Conservation (phyloP, 2,888 invertebrate genomes). For the Microctonus brassicae region DNA sequence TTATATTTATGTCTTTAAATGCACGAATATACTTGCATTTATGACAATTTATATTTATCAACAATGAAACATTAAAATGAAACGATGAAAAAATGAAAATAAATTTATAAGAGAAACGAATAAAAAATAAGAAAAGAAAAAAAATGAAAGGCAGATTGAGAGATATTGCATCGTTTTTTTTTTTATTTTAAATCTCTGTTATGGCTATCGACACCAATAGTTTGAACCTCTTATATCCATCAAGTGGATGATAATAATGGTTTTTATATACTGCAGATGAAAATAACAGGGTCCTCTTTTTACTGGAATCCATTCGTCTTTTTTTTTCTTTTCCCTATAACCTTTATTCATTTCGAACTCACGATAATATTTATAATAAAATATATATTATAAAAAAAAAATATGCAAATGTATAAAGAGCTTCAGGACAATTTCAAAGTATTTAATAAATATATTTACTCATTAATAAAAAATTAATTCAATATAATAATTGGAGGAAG, state of each 20-base stretch:
- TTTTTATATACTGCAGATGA: conserved; percentile 15
- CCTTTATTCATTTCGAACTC: not conserved
- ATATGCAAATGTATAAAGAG: too few species aligned
- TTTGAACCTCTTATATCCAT: not conserved
- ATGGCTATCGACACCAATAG: conserved; percentile 28
- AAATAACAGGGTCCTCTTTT: conserved; percentile 26
- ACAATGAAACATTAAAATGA: not conserved
- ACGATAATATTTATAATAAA: not conserved
- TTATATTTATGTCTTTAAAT: not conserved
- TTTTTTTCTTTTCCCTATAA: too few species aligned
- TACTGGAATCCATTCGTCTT: conserved; percentile 2
- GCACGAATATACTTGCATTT: not conserved
- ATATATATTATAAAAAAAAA: too few species aligned
- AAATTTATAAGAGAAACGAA: not conserved
- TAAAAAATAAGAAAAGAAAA: conserved; percentile 15
- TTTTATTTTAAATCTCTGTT: too few species aligned
- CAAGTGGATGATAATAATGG: conserved; percentile 27
- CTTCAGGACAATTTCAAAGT: too few species aligned
- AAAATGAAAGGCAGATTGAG: not conserved
- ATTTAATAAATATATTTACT: too few species aligned
- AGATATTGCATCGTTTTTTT: not conserved
- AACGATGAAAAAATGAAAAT: not conserved
- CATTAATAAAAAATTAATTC: too few species aligned
- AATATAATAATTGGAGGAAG: too few species aligned
- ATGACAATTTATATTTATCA: not conserved